Evolutionary conservation across 2,888 invertebrate species (phyloP).

Genomic region (Bibio marci): DNA sequence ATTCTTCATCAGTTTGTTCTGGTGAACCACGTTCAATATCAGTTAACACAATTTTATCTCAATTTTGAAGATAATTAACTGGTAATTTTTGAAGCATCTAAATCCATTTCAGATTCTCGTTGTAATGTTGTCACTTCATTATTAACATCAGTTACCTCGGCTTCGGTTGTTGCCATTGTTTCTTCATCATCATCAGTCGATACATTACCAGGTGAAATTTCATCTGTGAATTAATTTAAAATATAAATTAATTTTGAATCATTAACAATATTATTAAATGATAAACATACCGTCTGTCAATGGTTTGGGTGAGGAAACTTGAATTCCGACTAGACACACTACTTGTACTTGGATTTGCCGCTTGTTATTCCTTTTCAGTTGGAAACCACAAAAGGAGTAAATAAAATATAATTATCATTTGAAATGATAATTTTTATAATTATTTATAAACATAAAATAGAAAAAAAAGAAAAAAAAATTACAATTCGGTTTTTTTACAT

Average conservation of each 20-base stretch:
- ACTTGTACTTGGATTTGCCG: slow-evolving; percentile 12
- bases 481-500: no score
- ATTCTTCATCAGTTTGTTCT: slow-evolving; percentile 32
- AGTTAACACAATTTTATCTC: slow-evolving; percentile 37
- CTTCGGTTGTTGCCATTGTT: slow-evolving; percentile 73
- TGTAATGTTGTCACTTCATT: slow-evolving; percentile 70
- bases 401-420: no score
- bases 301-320: slow-evolving; percentile 30
- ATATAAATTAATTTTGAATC: background rate
- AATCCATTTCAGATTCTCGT: slow-evolving; percentile 74
- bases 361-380: no score
- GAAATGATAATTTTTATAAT: no score
- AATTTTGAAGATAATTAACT: slow-evolving; percentile 57
- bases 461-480: no score
- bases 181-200: slow-evolving; percentile 80
- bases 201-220: slow-evolving; percentile 65
- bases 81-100: slow-evolving; percentile 75
- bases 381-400: no score
- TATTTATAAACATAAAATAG: no score
- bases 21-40: slow-evolving; percentile 9
- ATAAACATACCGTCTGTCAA: slow-evolving; percentile 33
- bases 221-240: slow-evolving; percentile 35
- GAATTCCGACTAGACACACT: slow-evolving; percentile 31
- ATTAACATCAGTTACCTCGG: slow-evolving; percentile 36
- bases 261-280: slow-evolving; percentile 1